phyloP scores from a whole-genome alignment of 1,140 invertebrate genomes.

The Battus philenor region DNA sequence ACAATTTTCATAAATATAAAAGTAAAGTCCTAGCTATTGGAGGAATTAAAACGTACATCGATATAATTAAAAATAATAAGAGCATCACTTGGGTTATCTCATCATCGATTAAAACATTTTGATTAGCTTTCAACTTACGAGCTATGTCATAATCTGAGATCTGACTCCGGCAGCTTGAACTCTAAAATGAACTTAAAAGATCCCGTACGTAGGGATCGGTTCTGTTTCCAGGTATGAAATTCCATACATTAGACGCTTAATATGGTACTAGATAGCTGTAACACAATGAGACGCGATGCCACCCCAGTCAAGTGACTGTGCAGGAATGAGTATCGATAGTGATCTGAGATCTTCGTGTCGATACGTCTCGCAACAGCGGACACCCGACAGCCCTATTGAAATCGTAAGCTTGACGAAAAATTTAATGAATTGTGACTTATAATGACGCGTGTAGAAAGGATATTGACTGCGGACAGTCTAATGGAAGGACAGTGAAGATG shows the following conservation, averaged over 20 bases:
- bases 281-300: constrained; percentile 68
- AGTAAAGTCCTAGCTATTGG: too few relatives aligned
- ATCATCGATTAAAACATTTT: constrained; percentile 75
- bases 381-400: constrained; percentile 71
- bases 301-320: constrained; percentile 72
- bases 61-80: too few relatives aligned
- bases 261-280: constrained; percentile 61
- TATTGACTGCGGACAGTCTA: constrained; percentile 44
- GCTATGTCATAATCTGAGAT: constrained; percentile 64
- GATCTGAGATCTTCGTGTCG: constrained; percentile 64
- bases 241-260: constrained; percentile 69
- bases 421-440: constrained; percentile 72
- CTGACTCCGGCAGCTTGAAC: constrained; percentile 54
- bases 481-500: constrained; percentile 40
- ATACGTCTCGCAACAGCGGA: constrained; percentile 60
- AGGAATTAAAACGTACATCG: too few relatives aligned
- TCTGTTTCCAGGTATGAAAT: constrained; percentile 61
- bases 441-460: constrained; percentile 60
- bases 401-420: constrained; percentile 67
- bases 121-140: constrained; percentile 74
- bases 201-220: constrained; percentile 42
- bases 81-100: constrained; percentile 60
- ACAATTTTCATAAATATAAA: too few relatives aligned
- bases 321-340: constrained; percentile 62
- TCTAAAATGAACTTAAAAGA: constrained; percentile 41